Percentiles rank a stretch among this genome's conserved stretches.
Evolutionary conservation across 2,797 vertebrate genomes (phyloP).

Genomic region (Leucoraja ocellata): DNA sequence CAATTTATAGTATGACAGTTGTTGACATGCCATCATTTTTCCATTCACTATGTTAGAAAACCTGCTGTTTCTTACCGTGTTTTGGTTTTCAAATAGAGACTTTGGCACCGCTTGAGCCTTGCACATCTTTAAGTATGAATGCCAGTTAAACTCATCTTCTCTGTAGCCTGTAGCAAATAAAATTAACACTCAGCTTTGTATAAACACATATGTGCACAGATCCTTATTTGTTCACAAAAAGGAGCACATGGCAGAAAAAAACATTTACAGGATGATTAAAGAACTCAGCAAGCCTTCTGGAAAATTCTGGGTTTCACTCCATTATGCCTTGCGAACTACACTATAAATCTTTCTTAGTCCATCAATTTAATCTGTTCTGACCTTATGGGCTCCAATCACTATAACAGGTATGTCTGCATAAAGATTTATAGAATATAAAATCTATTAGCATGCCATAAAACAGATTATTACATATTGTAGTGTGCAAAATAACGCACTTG

Average conservation of each 20-base stretch:
- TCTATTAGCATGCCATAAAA: too few relatives aligned
- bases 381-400: too few relatives aligned
- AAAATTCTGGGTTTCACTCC: background rate
- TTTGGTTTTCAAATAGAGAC: conserved; percentile 52
- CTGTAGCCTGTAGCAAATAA: conserved; percentile 44
- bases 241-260: background rate
- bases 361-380: background rate
- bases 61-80: conserved; percentile 44
- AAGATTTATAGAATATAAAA: too few relatives aligned
- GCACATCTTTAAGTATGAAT: conserved; percentile 48
- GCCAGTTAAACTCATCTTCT: conserved; percentile 51
- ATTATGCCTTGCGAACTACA: background rate
- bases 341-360: background rate
- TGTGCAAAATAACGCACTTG: too few relatives aligned
- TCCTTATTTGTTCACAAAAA: background rate
- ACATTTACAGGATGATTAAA: background rate
- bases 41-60: background rate
- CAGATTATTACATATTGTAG: too few relatives aligned
- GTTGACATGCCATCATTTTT: background rate
- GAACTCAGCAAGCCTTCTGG: background rate
- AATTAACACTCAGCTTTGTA: background rate
- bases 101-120: conserved; percentile 52
- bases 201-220: background rate
- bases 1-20: background rate
- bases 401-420: too few relatives aligned